Percentiles rank a stretch among this genome's conserved stretches.
phyloP scores from a whole-genome alignment of 2,888 invertebrate genomes.

The Euplagia quadripunctaria region DNA sequence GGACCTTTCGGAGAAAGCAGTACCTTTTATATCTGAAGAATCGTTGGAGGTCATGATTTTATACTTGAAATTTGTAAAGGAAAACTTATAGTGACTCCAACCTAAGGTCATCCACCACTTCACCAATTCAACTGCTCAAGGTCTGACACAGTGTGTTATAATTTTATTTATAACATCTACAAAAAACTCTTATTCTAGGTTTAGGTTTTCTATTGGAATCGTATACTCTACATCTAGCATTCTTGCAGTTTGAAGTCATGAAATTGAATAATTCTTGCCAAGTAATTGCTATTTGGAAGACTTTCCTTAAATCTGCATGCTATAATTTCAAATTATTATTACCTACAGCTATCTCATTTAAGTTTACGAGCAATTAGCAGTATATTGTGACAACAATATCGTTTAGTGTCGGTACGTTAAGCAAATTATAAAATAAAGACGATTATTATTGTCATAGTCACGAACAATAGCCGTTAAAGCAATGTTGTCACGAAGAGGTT shows the following conservation, averaged over 20 bases:
- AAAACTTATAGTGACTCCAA: not conserved
- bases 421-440: conserved; percentile 1
- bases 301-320: not conserved
- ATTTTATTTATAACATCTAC: not conserved
- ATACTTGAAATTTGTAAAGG: too few relatives aligned
- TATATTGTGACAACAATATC: not conserved
- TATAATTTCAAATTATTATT: not conserved
- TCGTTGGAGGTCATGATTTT: not conserved
- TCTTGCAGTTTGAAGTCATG: not conserved
- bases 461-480: conserved; percentile 1
- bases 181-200: not conserved
- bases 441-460: conserved; percentile 15
- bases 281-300: not conserved
- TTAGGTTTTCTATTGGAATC: too few relatives aligned
- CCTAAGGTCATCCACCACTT: not conserved
- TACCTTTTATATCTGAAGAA: not conserved
- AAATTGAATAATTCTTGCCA: not conserved
- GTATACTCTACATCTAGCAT: not conserved
- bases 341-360: not conserved
- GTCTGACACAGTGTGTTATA: not conserved
- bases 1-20: not conserved
- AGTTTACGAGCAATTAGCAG: not conserved
- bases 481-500: conserved; percentile 4
- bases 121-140: not conserved
- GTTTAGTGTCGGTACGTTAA: not conserved